Conservation (phyloP, 2,113 vertebrate genomes). For the Jaculus jaculus region DNA sequence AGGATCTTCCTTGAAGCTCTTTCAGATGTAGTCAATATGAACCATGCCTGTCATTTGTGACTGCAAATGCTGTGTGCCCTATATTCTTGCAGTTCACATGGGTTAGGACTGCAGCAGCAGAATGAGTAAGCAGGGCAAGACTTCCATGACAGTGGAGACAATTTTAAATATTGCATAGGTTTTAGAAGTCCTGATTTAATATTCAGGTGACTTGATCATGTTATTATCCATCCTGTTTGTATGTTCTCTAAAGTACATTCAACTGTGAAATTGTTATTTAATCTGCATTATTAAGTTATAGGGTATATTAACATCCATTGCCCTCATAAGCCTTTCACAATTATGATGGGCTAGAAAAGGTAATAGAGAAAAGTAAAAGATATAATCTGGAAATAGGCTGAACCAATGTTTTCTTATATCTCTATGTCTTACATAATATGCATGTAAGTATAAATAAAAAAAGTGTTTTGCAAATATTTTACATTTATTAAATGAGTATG, state of each 20-base stretch:
- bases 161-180: not conserved
- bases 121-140: not conserved
- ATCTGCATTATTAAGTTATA: not conserved
- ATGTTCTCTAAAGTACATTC: not conserved
- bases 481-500: no score
- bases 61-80: not conserved
- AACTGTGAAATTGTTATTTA: slow-evolving; percentile 7
- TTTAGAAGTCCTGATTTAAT: slow-evolving; percentile 1
- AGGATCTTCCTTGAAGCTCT: no score
- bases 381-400: no score
- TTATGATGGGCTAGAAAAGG: not conserved
- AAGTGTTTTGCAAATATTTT: no score
- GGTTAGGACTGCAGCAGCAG: not conserved
- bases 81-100: not conserved
- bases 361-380: not conserved
- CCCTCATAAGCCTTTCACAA: not conserved
- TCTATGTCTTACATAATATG: no score
- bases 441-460: no score
- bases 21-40: not conserved
- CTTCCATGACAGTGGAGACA: not conserved
- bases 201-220: not conserved
- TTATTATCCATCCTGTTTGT: not conserved
- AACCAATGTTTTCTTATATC: no score
- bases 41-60: not conserved
- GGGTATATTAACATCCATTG: not conserved